Conservation (phyloP, 64 coral and sea anemone genomes). For the Montipora efflorescens region DNA sequence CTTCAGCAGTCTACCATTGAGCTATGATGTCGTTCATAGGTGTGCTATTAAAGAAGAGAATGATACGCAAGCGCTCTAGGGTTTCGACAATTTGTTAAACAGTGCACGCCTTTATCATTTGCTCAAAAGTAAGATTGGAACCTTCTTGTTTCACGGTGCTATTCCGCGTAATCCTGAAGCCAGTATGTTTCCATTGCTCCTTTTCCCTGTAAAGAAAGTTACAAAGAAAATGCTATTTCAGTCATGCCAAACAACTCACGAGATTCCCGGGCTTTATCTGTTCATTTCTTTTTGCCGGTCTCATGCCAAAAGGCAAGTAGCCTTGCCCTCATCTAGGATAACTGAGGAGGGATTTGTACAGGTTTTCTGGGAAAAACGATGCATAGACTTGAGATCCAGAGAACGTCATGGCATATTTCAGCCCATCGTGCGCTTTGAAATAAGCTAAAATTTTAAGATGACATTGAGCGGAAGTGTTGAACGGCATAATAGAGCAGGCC, state of each 20-base stretch:
- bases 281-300: not conserved
- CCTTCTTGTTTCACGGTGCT: not conserved
- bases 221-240: not conserved
- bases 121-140: not conserved
- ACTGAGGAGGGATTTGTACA: not conserved
- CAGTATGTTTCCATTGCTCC: conserved; percentile 67
- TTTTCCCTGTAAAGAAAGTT: conserved; percentile 54
- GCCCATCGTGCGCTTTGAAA: no score
- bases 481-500: no score
- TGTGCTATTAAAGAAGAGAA: no score
- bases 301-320: not conserved
- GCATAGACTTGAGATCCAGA: no score
- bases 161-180: not conserved
- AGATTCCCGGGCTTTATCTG: no score
- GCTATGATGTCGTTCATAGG: no score
- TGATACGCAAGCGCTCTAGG: no score
- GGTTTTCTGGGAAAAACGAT: not conserved
- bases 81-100: not conserved
- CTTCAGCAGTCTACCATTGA: no score
- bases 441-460: no score
- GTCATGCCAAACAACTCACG: no score
- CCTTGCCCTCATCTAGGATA: not conserved
- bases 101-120: not conserved
- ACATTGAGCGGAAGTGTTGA: no score
- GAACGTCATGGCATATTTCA: no score